Percentiles rank a stretch among this genome's conserved stretches.
phyloP scores from a whole-genome alignment of 2,888 invertebrate genomes.

The Thumatha senex region DNA sequence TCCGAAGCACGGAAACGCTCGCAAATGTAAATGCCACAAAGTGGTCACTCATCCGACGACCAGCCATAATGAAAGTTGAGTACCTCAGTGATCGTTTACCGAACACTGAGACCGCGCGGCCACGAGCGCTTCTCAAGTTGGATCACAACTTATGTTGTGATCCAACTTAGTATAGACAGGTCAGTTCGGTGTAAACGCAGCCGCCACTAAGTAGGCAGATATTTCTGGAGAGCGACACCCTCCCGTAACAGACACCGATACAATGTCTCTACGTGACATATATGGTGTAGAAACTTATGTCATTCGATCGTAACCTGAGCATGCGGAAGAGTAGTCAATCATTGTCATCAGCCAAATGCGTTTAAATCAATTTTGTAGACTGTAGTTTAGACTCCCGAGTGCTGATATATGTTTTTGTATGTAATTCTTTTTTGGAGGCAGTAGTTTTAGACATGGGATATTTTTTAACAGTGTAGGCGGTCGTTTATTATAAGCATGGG shows the following conservation, averaged over 20 bases:
- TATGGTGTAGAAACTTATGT: constrained; percentile 66
- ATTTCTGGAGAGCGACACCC: constrained; percentile 69
- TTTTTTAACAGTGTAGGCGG: constrained; percentile 6
- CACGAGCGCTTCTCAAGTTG: too few relatives aligned
- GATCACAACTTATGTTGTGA: too few relatives aligned
- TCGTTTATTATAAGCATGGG: neutral
- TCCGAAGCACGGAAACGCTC: too few relatives aligned
- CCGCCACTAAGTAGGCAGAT: constrained; percentile 62
- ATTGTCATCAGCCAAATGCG: constrained; percentile 34
- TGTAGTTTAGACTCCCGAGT: constrained; percentile 10
- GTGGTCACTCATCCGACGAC: too few relatives aligned
- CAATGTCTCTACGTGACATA: constrained; percentile 61
- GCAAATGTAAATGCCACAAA: too few relatives aligned
- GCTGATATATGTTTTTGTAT: constrained; percentile 15
- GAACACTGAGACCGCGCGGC: too few relatives aligned
- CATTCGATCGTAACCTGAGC: constrained; percentile 51
- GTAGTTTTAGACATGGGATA: constrained; percentile 1
- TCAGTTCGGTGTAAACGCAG: constrained; percentile 46
- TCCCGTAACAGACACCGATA: constrained; percentile 64
- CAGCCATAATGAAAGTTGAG: too few relatives aligned
- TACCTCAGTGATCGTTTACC: too few relatives aligned
- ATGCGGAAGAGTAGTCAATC: constrained; percentile 41
- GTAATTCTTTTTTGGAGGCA: constrained; percentile 4
- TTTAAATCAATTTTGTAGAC: constrained; percentile 32
- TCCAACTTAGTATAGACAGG: too few relatives aligned